Base-by-base conservation (phyloP, 2,888 invertebrate genomes). In the Chamaedrilus cognettii region DNA sequence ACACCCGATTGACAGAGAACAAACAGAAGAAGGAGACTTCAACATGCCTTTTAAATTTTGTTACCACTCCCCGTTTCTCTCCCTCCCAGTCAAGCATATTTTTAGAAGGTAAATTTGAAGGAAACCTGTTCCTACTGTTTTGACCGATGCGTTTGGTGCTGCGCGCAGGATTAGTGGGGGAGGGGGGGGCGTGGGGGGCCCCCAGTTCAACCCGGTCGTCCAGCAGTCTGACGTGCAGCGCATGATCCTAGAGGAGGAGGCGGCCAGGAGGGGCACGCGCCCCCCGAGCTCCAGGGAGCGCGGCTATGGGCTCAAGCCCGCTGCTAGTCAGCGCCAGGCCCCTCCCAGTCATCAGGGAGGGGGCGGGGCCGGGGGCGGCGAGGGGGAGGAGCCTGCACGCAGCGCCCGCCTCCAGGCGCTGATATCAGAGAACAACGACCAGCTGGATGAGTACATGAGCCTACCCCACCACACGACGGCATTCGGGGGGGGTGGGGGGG, bases 221-320 rank as follows among this genome's bases (percentile, higher is more conserved):
- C 55, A 42, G 42, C 57, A 67, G 28, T 74, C 74, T 11, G 67
- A 67, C 34, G 72, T 74, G 11, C 60, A 58, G 32, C 65, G 67
- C 19, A 33, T 74, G 60, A 61, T 74, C 23, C 42, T 52, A 34
- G 74, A 73, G 59, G 70, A 74, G 42, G 74, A 74, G 35, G 65
- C 33, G 26, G 63, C 26, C 28, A 55, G 35, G 15, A 60, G 62
- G 5, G 62, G 51, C 34, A 55, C 31, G 34, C 56, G 55, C 31
- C 30, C 30, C 19, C 23, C 56, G 11, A n/a, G n/a, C n/a, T 26
- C 7, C 7, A 31, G 58, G 7, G 58, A 31, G 4, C 7, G 58
- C 7, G 11, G 11, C 19, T 15, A 19, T 19, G 7, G 62, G 51
- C 52, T 30, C 31, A 28, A 28, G 34, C 31, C 15, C 15, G 11